Evolutionary conservation across 1,140 invertebrate genomes (phyloP).

Genomic region (Aphidius gifuensis): DNA sequence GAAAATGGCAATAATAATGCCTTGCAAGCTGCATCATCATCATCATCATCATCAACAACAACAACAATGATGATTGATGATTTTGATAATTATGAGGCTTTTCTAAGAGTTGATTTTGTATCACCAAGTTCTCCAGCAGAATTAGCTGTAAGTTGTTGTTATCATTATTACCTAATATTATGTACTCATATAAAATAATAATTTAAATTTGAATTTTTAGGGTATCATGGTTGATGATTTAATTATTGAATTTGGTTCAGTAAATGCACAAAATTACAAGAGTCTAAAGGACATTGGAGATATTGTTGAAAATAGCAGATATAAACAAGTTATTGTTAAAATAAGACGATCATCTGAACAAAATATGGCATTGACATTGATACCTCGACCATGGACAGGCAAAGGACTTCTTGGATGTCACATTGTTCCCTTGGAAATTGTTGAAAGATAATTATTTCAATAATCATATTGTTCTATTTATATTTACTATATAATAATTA

Average conservation of each 20-base stretch:
- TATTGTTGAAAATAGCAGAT: conserved; percentile 73
- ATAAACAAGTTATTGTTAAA: conserved; percentile 60
- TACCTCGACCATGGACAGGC: conserved; percentile 70
- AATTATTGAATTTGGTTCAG: conserved; percentile 80
- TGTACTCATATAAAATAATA: not conserved
- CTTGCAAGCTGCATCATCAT: not conserved
- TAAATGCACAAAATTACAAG: conserved; percentile 72
- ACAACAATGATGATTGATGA: not conserved
- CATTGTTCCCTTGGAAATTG: conserved; percentile 57
- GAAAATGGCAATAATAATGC: not conserved
- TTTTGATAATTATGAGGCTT: conserved; percentile 49
- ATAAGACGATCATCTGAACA: conserved; percentile 56
- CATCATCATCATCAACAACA: conserved; percentile 12
- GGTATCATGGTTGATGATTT: conserved; percentile 74
- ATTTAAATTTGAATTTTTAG: conserved; percentile 49
- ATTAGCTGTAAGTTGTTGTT: conserved; percentile 62
- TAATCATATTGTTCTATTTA: not conserved
- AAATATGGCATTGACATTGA: conserved; percentile 56
- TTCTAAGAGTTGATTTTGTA: conserved; percentile 73
- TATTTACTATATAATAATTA: conserved; percentile 17
- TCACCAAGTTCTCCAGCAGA: conserved; percentile 77
- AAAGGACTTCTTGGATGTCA: conserved; percentile 76
- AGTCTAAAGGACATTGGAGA: conserved; percentile 65
- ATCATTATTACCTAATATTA: conserved; percentile 6
- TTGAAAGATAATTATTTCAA: conserved; percentile 49